A percentile compares a stretch with the other conserved stretches of the same genome.
Evolutionary conservation across 2,888 invertebrate genomes (phyloP).

Genomic region (Tubulanus polymorphus): DNA sequence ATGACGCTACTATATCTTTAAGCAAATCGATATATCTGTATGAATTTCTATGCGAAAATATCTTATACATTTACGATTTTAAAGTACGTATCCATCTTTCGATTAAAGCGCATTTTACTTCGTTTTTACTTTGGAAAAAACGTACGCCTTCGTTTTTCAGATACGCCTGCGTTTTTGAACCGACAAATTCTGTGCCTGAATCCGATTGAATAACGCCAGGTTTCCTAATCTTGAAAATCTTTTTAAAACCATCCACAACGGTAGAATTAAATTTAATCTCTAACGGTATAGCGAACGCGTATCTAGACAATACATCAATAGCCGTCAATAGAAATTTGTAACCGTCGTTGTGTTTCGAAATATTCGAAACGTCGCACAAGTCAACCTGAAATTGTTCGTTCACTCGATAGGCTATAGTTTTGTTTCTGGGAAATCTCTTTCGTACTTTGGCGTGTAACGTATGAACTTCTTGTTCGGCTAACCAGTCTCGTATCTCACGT

Average conservation of each 20-base stretch:
- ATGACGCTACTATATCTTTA: no score
- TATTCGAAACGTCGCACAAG: background rate
- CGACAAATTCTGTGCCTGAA: slow-evolving; percentile 26
- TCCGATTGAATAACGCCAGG: slow-evolving; percentile 25
- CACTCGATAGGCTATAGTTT: slow-evolving; percentile 20
- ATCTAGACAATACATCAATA: slow-evolving; percentile 32
- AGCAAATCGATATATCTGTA: no score
- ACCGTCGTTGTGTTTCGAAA: slow-evolving; percentile 24
- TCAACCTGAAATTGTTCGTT: slow-evolving; percentile 26
- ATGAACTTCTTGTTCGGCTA: slow-evolving; percentile 15
- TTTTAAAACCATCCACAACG: slow-evolving; percentile 20
- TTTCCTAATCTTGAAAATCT: slow-evolving; percentile 10
- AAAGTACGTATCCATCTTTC: no score
- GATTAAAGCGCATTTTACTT: no score
- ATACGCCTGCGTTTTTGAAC: slow-evolving; percentile 14
- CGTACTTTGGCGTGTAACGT: slow-evolving; percentile 19
- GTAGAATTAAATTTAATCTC: slow-evolving; percentile 23
- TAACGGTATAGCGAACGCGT: slow-evolving; percentile 25
- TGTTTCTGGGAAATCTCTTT: slow-evolving; percentile 11
- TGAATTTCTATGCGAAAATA: no score
- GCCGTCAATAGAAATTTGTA: slow-evolving; percentile 24
- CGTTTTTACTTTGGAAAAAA: no score
- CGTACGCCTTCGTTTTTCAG: slow-evolving; percentile 12
- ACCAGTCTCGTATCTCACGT: background rate
- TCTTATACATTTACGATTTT: no score